phyloP scores from a whole-genome alignment of 2,888 invertebrate species.

The Diadromus collaris region DNA sequence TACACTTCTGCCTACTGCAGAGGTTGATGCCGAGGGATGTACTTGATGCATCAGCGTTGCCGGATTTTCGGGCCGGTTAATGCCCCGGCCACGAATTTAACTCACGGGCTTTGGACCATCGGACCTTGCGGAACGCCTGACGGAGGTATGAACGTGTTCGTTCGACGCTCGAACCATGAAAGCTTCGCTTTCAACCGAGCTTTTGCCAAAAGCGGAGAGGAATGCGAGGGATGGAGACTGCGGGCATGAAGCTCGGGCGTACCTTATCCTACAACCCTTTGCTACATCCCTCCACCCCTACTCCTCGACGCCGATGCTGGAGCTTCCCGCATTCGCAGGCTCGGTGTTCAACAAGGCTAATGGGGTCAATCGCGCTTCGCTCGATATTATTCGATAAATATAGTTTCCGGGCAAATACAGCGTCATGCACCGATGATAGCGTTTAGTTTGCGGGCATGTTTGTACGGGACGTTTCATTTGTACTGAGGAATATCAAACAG shows the following conservation, averaged over 20 bases:
- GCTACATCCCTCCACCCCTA: not conserved
- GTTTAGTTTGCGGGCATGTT: not conserved
- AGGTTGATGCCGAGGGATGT: constrained; percentile 14
- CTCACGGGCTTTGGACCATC: constrained; percentile 25
- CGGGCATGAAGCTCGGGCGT: constrained; percentile 45
- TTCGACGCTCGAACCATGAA: not conserved
- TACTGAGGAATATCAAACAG: constrained; percentile 24
- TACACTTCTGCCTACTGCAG: constrained; percentile 9
- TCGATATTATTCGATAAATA: constrained; percentile 48
- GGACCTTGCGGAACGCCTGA: constrained; percentile 1
- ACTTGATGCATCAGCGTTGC: constrained; percentile 17
- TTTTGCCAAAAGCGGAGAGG: constrained; percentile 47
- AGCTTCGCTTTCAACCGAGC: constrained; percentile 23
- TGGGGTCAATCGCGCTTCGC: constrained; percentile 46
- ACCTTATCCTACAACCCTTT: constrained; percentile 1
- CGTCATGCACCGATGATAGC: not conserved
- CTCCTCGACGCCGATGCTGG: no score
- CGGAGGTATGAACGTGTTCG: constrained; percentile 24
- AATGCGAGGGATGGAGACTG: constrained; percentile 5
- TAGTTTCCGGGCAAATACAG: constrained; percentile 20
- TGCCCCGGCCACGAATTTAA: constrained; percentile 40
- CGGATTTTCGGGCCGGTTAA: constrained; percentile 45
- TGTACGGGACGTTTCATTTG: constrained; percentile 18
- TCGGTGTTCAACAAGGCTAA: constrained; percentile 32
- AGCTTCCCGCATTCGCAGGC: constrained; percentile 13